Evolutionary conservation across 2,113 vertebrate species (phyloP), one percentile per base, ranked within the genome.

Genomic region (Callospermophilus lateralis): DNA sequence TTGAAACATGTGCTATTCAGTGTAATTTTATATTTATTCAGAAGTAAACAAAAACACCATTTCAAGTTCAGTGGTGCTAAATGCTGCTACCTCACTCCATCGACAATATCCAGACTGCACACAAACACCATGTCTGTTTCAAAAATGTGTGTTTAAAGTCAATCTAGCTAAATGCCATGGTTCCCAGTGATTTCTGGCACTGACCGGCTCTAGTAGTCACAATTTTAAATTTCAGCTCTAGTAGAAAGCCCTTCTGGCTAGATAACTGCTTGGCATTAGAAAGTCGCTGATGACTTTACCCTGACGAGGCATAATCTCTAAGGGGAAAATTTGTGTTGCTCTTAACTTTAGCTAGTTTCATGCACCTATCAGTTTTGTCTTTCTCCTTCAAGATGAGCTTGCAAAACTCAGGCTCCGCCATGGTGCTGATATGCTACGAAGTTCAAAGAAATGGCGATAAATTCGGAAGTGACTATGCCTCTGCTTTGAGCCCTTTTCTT

Each of bases 61-160:
- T 96, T 98, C 97, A 37, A 97, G 97, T 98, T 97, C 96, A 97
- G 70, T 97, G 79, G 96, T 95, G 91, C 96, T 94, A 89, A 97
- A 63, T 91, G 85, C 96, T 98, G 93, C 96, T 97, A 84, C 96
- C 32, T 97, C 96, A 93, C 76, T 93, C 84, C 96, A 96, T 98
- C 48, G 15, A 74, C 42, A 48, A 2, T 89, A 42, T 96, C 73
- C 70, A 70, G 88, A 97, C 93, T 92, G 61, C 10, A 96, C 55
- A 97, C 74, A 88, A 24, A 53, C 19, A 65, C 19, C 73, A 12
- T 76, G 1, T 93, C 45, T 96, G 81, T 98, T 80, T 32, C 84
- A 84, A 90, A 96, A 48, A 81, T 80, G 32, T 48, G 39, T 94
- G 45, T 95, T 89, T 94, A 58, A 32, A 90, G 83, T 90, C 58